Evolutionary conservation across 2,113 vertebrate genomes (phyloP).

Genomic region (Eidolon helvum): DNA sequence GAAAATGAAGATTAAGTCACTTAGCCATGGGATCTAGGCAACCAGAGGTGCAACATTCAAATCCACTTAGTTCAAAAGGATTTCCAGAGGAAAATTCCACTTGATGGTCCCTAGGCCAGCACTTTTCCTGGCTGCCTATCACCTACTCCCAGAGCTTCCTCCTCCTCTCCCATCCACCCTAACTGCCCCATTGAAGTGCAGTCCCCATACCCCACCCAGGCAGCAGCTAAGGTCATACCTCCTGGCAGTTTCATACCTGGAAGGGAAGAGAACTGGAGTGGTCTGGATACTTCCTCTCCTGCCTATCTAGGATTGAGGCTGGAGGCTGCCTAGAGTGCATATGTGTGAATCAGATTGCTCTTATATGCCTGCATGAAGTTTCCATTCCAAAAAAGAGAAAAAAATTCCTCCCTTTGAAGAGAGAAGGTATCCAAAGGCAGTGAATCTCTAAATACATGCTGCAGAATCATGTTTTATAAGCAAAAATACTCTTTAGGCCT

Average conservation of each 20-base stretch:
- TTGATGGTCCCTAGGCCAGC: not conserved
- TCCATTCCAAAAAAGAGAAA: constrained; percentile 67
- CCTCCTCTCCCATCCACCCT: not conserved
- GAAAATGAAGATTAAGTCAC: constrained; percentile 35
- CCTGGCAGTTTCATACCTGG: constrained; percentile 66
- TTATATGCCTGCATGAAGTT: not conserved
- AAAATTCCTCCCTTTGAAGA: not conserved
- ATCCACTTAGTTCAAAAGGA: constrained; percentile 54
- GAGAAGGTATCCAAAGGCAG: not conserved
- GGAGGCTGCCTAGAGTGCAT: constrained; percentile 20
- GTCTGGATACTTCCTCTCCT: constrained; percentile 46
- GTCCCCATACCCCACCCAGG: not conserved
- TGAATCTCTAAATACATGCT: not conserved
- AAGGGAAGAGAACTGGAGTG: constrained; percentile 60
- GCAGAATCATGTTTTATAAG: not conserved
- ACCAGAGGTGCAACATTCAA: not conserved
- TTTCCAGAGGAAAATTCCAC: constrained; percentile 73
- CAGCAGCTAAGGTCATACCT: not conserved
- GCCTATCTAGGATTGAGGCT: constrained; percentile 44
- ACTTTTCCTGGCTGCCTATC: constrained; percentile 18
- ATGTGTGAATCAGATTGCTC: not conserved
- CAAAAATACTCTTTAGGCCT: not conserved
- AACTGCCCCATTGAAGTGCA: not conserved
- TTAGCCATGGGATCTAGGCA: not conserved
- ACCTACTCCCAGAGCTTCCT: constrained; percentile 50